phyloP scores from a whole-genome alignment of 1,140 invertebrate genomes.

The Whitmania pigra region DNA sequence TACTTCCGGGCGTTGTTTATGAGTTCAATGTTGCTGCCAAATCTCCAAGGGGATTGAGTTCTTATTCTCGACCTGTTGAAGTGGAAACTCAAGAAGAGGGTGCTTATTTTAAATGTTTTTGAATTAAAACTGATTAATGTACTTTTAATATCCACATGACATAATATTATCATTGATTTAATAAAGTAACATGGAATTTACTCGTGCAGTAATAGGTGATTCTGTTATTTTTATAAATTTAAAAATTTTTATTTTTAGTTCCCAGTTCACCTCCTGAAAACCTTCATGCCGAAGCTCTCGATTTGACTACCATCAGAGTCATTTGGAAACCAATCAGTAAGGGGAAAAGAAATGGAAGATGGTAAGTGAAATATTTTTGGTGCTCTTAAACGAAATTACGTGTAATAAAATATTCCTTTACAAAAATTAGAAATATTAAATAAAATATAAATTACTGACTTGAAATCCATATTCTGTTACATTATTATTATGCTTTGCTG shows the following conservation, averaged over 20 bases:
- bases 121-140: no score
- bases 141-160: no score
- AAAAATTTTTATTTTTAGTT: constrained; percentile 28
- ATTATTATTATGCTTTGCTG: no score
- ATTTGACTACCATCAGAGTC: constrained; percentile 72
- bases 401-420: background rate
- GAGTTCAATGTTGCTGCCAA: constrained; percentile 14
- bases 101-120: background rate
- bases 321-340: constrained; percentile 76
- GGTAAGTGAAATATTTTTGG: constrained; percentile 40
- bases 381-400: background rate
- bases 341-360: constrained; percentile 77
- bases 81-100: constrained; percentile 16
- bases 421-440: background rate
- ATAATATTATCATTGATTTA: no score
- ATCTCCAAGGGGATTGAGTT: constrained; percentile 17
- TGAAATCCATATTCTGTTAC: background rate
- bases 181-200: no score
- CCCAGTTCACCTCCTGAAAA: constrained; percentile 87
- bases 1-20: constrained; percentile 17
- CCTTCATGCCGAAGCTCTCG: constrained; percentile 69
- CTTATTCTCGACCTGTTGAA: constrained; percentile 17
- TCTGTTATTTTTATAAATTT: background rate
- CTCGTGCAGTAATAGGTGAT: no score
- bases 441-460: background rate